A percentile compares a stretch with the other conserved stretches of the same genome.
These are phyloP conservation scores for Henricia sp. DNA, from an alignment of 53 echinoderm and acorn worm species.

Conservation along the genomic window DNA sequence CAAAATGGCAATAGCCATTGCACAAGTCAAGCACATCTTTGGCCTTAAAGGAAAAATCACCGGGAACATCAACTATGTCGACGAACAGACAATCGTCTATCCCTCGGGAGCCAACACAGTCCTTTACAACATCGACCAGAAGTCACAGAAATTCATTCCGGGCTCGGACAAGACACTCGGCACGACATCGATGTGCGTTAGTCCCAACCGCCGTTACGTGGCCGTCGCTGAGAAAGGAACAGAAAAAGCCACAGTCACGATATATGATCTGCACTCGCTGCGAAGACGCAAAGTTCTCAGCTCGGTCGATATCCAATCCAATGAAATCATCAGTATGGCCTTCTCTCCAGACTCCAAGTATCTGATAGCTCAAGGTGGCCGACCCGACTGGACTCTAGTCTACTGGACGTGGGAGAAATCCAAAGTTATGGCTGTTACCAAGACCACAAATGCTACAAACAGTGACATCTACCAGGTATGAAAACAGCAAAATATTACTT, in stretches of 20 bases:
- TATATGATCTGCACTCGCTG: constrained; percentile 97
- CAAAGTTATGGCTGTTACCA: constrained; percentile 97
- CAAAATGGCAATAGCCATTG: constrained; percentile 93
- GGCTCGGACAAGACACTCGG: constrained; percentile 97
- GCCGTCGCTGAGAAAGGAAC: constrained; percentile 93
- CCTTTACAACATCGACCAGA: constrained; percentile 99
- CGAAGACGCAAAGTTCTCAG: constrained; percentile 91
- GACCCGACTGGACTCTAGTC: constrained; percentile 97
- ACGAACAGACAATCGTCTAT: constrained; percentile 99
- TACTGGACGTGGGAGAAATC: constrained; percentile 99
- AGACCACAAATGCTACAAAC: constrained; percentile 93
- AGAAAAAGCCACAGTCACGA: constrained; percentile 96
- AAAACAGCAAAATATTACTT: too few species aligned
- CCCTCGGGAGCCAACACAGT: constrained; percentile 95
- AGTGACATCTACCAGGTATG: constrained; percentile 97
- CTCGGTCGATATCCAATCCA: constrained; percentile 91
- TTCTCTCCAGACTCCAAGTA: constrained; percentile 99
- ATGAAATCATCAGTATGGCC: constrained; percentile 91
- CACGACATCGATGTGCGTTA: constrained; percentile 96
- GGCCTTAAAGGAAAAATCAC: constrained; percentile 95
- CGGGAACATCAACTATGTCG: constrained; percentile 95
- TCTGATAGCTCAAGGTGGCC: constrained; percentile 96
- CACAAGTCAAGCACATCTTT: constrained; percentile 90
- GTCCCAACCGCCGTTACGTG: constrained; percentile 96
- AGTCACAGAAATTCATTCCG: constrained; percentile 96